Percentiles rank a stretch among this genome's conserved stretches.
Conservation (phyloP, 2,113 vertebrate genomes). For the Alligator mississippiensis region DNA sequence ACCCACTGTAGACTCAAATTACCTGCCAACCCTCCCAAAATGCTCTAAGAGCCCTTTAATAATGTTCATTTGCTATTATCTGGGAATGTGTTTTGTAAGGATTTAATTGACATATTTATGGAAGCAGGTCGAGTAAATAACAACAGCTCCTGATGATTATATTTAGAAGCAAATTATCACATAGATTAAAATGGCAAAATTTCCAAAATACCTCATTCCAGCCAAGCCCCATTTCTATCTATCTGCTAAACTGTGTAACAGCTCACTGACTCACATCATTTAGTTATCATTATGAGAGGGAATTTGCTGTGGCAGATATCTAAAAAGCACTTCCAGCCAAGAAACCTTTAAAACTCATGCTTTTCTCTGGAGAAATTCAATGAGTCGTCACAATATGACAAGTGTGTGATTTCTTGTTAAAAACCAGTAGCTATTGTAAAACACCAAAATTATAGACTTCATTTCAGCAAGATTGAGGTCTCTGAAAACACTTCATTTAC, state of each 20-base stretch:
- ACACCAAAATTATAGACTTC: slow-evolving; percentile 38
- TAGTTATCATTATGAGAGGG: slow-evolving; percentile 46
- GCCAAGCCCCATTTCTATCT: slow-evolving; percentile 1
- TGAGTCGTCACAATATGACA: slow-evolving; percentile 50
- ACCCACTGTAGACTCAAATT: not conserved
- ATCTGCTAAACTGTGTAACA: slow-evolving; percentile 18
- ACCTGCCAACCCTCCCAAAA: slow-evolving; percentile 5
- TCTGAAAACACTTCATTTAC: slow-evolving; percentile 42
- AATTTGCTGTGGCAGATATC: slow-evolving; percentile 38
- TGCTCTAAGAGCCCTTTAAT: not conserved
- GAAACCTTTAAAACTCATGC: slow-evolving; percentile 39
- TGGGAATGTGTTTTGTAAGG: slow-evolving; percentile 1
- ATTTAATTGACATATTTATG: slow-evolving; percentile 37
- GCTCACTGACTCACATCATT: not conserved
- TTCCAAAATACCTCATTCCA: slow-evolving; percentile 25
- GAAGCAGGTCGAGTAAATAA: not conserved
- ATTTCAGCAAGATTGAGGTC: slow-evolving; percentile 26
- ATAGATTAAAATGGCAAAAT: not conserved
- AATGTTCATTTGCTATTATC: not conserved
- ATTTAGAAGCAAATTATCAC: slow-evolving; percentile 51
- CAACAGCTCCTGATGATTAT: not conserved
- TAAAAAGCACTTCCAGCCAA: slow-evolving; percentile 20
- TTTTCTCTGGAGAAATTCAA: slow-evolving; percentile 55
- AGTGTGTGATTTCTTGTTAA: slow-evolving; percentile 29
- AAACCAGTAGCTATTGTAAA: slow-evolving; percentile 8